Evolutionary conservation across 2,888 invertebrate species (phyloP).

Genomic region (Hoplodrina ambigua): DNA sequence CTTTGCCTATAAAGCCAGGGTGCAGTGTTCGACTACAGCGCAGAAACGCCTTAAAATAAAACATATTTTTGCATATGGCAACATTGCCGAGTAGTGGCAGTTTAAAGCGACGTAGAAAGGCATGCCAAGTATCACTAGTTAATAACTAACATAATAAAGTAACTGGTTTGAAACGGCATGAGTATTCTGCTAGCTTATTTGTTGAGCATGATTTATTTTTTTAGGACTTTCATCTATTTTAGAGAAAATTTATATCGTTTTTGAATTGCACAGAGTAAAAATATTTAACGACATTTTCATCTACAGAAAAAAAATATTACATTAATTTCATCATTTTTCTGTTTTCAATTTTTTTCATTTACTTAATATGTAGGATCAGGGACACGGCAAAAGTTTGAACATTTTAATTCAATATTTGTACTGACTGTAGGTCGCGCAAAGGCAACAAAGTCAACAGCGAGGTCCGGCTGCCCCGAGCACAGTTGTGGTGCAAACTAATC

Average conservation of each 20-base stretch:
- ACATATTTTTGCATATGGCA: neutral
- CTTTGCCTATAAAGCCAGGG: too few relatives aligned
- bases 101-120: constrained; percentile 66
- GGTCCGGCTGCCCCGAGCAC: constrained; percentile 70
- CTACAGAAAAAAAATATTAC: neutral
- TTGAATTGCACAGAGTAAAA: neutral
- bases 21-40: too few relatives aligned
- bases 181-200: constrained; percentile 70
- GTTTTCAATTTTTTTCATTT: constrained; percentile 15
- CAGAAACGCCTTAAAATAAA: too few relatives aligned
- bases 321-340: neutral
- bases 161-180: constrained; percentile 74
- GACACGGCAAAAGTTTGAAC: neutral
- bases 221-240: neutral
- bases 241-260: neutral
- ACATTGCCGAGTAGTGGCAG: constrained; percentile 66
- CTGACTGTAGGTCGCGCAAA: constrained; percentile 84
- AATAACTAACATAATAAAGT: constrained; percentile 69
- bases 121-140: constrained; percentile 73
- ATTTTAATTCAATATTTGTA: constrained; percentile 17
- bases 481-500: constrained; percentile 77
- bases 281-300: neutral
- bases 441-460: constrained; percentile 87
- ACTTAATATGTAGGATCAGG: constrained; percentile 35
- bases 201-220: constrained; percentile 73